Evolutionary conservation across 2,797 vertebrate species (phyloP).

Genomic region (Pangasius sanitwongsei): DNA sequence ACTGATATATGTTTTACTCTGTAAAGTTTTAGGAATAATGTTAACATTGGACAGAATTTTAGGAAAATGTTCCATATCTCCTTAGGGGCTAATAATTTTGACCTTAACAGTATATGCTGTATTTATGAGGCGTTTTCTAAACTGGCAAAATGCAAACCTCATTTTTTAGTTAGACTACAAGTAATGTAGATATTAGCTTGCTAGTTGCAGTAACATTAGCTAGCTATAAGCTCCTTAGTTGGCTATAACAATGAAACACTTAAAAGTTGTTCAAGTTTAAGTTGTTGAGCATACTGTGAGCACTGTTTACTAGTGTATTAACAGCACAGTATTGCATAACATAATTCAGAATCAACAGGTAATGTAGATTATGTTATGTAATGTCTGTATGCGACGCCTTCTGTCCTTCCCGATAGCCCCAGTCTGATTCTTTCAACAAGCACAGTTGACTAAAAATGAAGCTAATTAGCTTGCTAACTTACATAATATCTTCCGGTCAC

Average conservation of each 20-base stretch:
- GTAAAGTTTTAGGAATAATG: too few relatives aligned
- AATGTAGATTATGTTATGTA: not conserved
- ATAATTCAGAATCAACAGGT: not conserved
- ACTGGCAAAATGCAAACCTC: not conserved
- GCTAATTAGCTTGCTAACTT: not conserved
- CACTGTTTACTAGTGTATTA: not conserved
- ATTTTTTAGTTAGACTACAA: too few relatives aligned
- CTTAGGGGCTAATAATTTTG: too few relatives aligned
- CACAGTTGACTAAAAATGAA: not conserved
- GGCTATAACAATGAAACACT: not conserved
- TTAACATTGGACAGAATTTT: too few relatives aligned
- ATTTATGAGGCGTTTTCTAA: not conserved
- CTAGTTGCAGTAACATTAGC: not conserved
- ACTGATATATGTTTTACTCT: too few relatives aligned
- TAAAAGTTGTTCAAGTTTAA: not conserved
- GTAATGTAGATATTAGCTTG: not conserved
- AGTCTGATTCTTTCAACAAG: not conserved
- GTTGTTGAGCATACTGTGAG: not conserved
- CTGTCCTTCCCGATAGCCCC: not conserved
- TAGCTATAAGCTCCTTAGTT: not conserved
- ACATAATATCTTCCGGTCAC: not conserved
- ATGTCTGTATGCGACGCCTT: too few relatives aligned
- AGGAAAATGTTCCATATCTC: too few relatives aligned
- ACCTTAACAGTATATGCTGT: not conserved
- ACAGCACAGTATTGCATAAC: not conserved